Evolutionary conservation across 2,797 vertebrate species (phyloP).

Genomic region (Acrocephalus scirpaceus): DNA sequence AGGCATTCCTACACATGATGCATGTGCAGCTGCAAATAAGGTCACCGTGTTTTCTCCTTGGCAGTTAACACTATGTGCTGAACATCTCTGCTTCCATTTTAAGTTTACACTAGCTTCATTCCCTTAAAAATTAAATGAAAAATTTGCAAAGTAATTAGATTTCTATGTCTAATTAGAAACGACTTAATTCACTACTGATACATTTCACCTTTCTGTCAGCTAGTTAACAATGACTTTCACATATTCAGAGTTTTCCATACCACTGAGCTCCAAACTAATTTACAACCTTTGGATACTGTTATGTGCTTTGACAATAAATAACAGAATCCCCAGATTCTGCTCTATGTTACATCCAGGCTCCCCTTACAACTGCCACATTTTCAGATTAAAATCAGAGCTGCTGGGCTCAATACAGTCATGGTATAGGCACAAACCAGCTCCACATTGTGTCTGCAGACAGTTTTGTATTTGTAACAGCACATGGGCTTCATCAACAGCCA

Average conservation of each 20-base stretch:
- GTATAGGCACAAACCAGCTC: background rate
- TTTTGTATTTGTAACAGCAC: background rate
- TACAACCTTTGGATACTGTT: background rate
- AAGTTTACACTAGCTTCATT: background rate
- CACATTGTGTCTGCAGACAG: rapidly evolving
- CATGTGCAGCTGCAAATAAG: conserved; percentile 75
- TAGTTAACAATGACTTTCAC: conserved; percentile 5
- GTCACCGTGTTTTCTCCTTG: conserved; percentile 59
- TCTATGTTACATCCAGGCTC: background rate
- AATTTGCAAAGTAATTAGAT: conserved; percentile 56
- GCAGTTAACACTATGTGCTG: conserved; percentile 45
- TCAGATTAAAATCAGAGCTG: background rate
- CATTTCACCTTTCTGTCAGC: conserved; percentile 39
- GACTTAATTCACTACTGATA: conserved; percentile 29
- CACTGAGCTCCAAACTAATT: conserved; percentile 1
- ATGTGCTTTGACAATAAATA: background rate
- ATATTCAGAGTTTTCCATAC: conserved; percentile 1
- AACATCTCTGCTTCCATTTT: conserved; percentile 18
- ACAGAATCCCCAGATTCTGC: background rate
- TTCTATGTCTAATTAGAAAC: conserved; percentile 31
- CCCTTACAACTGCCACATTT: background rate
- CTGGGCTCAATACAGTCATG: background rate
- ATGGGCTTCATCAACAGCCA: background rate
- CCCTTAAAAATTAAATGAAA: conserved; percentile 35
- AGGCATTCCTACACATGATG: conserved; percentile 71